phyloP scores from a whole-genome alignment of 2,888 invertebrate species.

The Sesia bembeciformis region DNA sequence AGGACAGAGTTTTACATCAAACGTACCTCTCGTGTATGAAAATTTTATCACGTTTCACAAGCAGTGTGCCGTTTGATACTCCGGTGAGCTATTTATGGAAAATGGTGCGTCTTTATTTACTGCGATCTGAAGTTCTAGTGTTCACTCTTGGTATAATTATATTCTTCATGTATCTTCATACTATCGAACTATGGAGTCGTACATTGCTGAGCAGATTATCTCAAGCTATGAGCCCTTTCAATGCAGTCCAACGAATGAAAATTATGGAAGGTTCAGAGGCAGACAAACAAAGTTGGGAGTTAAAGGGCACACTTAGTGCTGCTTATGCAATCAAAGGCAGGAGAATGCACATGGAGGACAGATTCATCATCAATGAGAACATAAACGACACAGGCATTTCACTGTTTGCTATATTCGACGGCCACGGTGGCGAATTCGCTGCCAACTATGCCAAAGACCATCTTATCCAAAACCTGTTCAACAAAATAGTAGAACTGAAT shows the following conservation, averaged over 20 bases:
- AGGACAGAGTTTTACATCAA: slow-evolving; percentile 91
- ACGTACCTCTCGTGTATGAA: slow-evolving; percentile 91
- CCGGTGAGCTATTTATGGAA: slow-evolving; percentile 85
- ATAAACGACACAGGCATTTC: slow-evolving; percentile 89
- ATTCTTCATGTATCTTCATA: slow-evolving; percentile 86
- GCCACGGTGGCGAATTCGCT: slow-evolving; percentile 96
- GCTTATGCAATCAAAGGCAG: slow-evolving; percentile 94
- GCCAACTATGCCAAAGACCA: slow-evolving; percentile 94
- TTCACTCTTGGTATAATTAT: slow-evolving; percentile 81
- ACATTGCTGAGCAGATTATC: slow-evolving; percentile 81
- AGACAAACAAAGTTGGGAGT: slow-evolving; percentile 82
- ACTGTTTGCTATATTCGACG: slow-evolving; percentile 94
- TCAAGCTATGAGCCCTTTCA: slow-evolving; percentile 76
- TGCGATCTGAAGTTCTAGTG: slow-evolving; percentile 86
- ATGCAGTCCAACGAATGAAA: slow-evolving; percentile 76
- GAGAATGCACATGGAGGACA: slow-evolving; percentile 94
- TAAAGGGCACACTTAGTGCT: slow-evolving; percentile 82
- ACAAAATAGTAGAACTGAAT: slow-evolving; percentile 83
- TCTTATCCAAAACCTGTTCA: slow-evolving; percentile 85
- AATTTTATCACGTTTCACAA: slow-evolving; percentile 86
- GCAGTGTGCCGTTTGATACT: slow-evolving; percentile 85
- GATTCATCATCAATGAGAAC: slow-evolving; percentile 91
- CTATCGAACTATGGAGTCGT: slow-evolving; percentile 88
- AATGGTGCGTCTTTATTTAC: slow-evolving; percentile 83
- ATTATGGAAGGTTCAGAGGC: slow-evolving; percentile 70